Base-by-base conservation (phyloP, 2,888 invertebrate genomes). In the Drosophila ustulata region DNA sequence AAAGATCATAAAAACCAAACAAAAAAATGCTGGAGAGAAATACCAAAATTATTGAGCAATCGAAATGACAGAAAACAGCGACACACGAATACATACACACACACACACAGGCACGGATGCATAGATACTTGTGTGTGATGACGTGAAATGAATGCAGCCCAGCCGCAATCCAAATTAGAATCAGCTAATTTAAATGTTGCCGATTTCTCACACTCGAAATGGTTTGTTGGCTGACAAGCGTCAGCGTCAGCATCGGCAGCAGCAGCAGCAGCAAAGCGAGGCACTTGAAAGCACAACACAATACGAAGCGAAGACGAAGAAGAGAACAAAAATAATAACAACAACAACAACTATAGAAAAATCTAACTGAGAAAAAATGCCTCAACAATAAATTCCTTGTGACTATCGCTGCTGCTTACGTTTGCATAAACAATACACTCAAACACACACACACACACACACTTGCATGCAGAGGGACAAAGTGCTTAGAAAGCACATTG, bases 351-450 rank as follows among this genome's bases (percentile, higher is more conserved):
- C 6, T n/a, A 37, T 11, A 37, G 37, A n/a, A 37, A n/a, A 34
- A 69, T 37, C 53, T 34, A 81, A 80, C 52, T 52, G 47, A 74
- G 57, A 70, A 45, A 66, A 80, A 80, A 71, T 85, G 80, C 86
- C 89, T 79, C 89, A 85, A 85, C 88, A 85, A 85, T 71, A 82
- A 89, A 89, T 88, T 89, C 71, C 88, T 85, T 85, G 86, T 71
- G 83, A 66, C 66, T 73, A 66, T 50, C 45, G 50, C 13, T 43
- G 61, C 37, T 73, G 74, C 56, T 62, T 51, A 65, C 75, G 79
- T 75, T 59, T 59, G 65, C 65, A 65, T 74, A 77, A 66, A 64
- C 73, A 73, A 67, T 52, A 61, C 23, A 46, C 28, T 46, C 23
- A 66, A 28, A 63, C 39, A 43, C 11, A 46, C 28, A 50, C 23